These are phyloP conservation scores for Emys orbicularis DNA, from an alignment of 2,797 vertebrate genomes.

Conservation along the genomic window DNA sequence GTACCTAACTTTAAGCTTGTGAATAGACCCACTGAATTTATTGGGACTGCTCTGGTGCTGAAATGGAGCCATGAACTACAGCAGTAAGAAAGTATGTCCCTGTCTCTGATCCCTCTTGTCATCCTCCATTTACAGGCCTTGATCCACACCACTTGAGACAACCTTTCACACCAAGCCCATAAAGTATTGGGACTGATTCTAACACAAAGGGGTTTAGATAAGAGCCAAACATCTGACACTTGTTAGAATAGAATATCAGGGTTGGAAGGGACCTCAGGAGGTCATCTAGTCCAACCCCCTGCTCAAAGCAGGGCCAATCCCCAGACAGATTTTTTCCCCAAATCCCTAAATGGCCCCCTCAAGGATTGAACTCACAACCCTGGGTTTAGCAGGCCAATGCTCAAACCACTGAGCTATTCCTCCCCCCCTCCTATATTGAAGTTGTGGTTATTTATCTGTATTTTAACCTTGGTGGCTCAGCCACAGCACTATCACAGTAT, in stretches of 20 bases:
- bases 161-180: not conserved
- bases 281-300: too few relatives aligned
- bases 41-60: not conserved
- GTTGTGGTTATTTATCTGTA: not conserved
- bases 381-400: too few relatives aligned
- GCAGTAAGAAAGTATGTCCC: not conserved
- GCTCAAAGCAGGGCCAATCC: too few relatives aligned
- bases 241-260: not conserved
- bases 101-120: not conserved
- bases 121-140: not conserved
- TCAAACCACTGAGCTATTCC: too few relatives aligned
- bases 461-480: not conserved
- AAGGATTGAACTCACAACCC: too few relatives aligned
- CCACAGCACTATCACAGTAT: rapidly evolving
- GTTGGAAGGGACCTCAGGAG: too few relatives aligned
- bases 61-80: too few relatives aligned
- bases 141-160: not conserved
- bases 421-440: not conserved
- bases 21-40: not conserved
- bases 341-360: too few relatives aligned
- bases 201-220: rapidly evolving
- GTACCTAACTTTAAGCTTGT: not conserved
- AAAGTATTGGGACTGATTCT: not conserved
- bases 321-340: too few relatives aligned
- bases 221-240: not conserved